These are phyloP conservation scores for Antheraea assamensis DNA, from an alignment of 2,888 invertebrate genomes.

Conservation along the genomic window DNA sequence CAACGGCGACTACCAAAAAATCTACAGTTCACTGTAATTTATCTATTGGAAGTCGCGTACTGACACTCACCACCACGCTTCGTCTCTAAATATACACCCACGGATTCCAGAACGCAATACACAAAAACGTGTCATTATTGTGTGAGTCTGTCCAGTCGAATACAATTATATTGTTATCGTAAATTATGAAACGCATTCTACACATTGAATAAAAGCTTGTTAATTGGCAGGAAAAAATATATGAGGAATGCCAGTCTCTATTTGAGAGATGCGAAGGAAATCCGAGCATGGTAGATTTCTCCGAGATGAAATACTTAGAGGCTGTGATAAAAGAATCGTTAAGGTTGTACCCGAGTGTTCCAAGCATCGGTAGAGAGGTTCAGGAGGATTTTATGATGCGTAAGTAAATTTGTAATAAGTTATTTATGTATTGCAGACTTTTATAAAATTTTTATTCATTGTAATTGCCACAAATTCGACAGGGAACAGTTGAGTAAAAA, in stretches of 20 bases:
- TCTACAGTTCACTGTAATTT: too few relatives aligned
- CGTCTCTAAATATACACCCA: too few relatives aligned
- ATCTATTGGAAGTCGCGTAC: too few relatives aligned
- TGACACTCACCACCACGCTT: too few relatives aligned
- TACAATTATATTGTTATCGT: too few relatives aligned
- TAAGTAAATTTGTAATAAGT: constrained; percentile 41
- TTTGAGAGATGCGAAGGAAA: constrained; percentile 63
- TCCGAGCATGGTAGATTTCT: constrained; percentile 79
- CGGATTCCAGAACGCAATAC: too few relatives aligned
- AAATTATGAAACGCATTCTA: too few relatives aligned
- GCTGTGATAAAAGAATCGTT: constrained; percentile 86
- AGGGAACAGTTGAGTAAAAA: not conserved
- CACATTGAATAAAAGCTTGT: not conserved
- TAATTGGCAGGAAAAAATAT: constrained; percentile 63
- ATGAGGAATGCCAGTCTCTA: constrained; percentile 61
- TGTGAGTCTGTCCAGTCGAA: too few relatives aligned
- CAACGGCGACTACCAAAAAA: too few relatives aligned
- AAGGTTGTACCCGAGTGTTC: constrained; percentile 85
- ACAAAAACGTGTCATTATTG: too few relatives aligned
- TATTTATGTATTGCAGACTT: too few relatives aligned
- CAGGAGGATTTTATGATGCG: constrained; percentile 83
- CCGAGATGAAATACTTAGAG: constrained; percentile 85
- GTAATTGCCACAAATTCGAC: not conserved
- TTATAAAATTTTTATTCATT: not conserved
- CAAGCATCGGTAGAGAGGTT: constrained; percentile 82